Base-by-base conservation (phyloP, 2,888 invertebrate species). In the Drosophila atroscutellata region DNA sequence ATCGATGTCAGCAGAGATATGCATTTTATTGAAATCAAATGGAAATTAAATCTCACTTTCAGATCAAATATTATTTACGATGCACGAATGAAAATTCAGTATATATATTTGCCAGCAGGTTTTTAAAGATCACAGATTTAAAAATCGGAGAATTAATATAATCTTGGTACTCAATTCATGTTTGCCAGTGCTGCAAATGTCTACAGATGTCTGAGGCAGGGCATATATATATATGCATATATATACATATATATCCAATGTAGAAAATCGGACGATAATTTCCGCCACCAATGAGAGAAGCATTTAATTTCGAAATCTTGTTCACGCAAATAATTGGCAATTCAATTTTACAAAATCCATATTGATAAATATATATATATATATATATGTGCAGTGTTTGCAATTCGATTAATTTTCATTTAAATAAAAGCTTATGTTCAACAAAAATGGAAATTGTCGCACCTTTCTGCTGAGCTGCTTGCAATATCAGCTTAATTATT, bases 401-500 rank as follows among this genome's bases (percentile, higher is more conserved):
- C 59, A 64, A 45, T 50, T 58, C 42, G 61, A 61, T 72, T 56
- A 75, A 55, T 28, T 45, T 30, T 24, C 72, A 37, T 65, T 50
- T 28, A 52, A 37, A 52, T 37, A 49, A 58, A 58, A 73, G 36
- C 62, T 55, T 42, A 69, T 64, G 52, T 66, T 66, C 37, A 68
- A 54, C 45, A 68, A 54, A 72, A 58, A 47, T 61, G 28, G 51
- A 66, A 63, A 76, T 52, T 69, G 37, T 65, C 88, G 90, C 85
- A 90, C 80, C 89, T 85, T 90, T 80, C 55, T 30, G 83, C 80
- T 74, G 78, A 80, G 81, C 81, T 77, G 67, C 62, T 65, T 59
- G 30, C 61, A 70, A 64, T 73, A 62, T 67, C 79, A 74, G 81
- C 78, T 50, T 55, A 69, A 65, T 34, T 77, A 66, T 66, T 75